phyloP scores from a whole-genome alignment of 1,140 invertebrate genomes.

The Drosophila persimilis region DNA sequence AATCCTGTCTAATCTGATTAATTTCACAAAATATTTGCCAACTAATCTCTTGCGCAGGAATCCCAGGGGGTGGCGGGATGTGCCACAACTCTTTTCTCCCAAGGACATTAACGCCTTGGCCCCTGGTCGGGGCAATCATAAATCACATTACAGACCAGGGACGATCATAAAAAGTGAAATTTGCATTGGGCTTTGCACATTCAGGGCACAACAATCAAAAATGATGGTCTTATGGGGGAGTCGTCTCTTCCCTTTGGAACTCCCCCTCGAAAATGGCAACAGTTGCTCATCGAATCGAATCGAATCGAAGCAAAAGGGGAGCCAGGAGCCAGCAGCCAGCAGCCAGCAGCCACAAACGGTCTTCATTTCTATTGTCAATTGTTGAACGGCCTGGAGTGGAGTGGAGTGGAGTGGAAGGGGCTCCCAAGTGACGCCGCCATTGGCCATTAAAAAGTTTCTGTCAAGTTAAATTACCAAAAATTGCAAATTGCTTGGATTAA shows the following conservation, averaged over 20 bases:
- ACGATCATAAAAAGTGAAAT: slow-evolving; percentile 47
- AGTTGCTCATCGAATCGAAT: slow-evolving; percentile 71
- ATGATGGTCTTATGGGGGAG: slow-evolving; percentile 60
- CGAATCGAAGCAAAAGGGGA: neutral
- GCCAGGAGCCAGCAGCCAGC: neutral
- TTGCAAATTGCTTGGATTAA: slow-evolving; percentile 82
- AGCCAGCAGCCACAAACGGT: slow-evolving; percentile 52
- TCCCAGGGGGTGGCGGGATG: slow-evolving; percentile 34
- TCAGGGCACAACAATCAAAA: slow-evolving; percentile 58
- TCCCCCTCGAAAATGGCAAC: slow-evolving; percentile 51
- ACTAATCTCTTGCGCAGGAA: slow-evolving; percentile 45
- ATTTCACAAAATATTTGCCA: slow-evolving; percentile 32
- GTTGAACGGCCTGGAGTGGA: slow-evolving; percentile 4
- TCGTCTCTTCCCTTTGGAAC: neutral
- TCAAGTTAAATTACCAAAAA: slow-evolving; percentile 82
- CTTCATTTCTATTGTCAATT: slow-evolving; percentile 55
- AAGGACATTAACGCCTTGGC: slow-evolving; percentile 69
- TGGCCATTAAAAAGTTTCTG: slow-evolving; percentile 77
- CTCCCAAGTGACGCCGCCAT: slow-evolving; percentile 15
- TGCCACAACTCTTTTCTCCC: slow-evolving; percentile 57
- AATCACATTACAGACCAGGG: slow-evolving; percentile 50
- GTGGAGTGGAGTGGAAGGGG: slow-evolving; percentile 1
- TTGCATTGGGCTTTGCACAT: slow-evolving; percentile 38
- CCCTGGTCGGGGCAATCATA: slow-evolving; percentile 34
- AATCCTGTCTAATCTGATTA: slow-evolving; percentile 13